A percentile compares a stretch with the other conserved stretches of the same genome.
Evolutionary conservation across 2,113 vertebrate genomes (phyloP).

Genomic region (Melanostigma gelatinosum): DNA sequence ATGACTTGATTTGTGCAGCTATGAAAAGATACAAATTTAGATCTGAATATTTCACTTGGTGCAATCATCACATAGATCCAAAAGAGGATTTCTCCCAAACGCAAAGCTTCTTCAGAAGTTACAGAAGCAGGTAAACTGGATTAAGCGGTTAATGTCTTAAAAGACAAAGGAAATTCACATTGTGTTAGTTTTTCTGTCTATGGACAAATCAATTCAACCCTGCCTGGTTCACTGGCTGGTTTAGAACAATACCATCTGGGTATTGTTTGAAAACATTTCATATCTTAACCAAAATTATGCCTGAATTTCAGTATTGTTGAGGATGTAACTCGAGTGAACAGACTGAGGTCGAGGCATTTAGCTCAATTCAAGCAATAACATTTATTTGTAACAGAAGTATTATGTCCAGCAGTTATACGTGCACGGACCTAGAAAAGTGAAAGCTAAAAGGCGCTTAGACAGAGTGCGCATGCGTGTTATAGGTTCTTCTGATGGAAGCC

Average conservation of each 20-base stretch:
- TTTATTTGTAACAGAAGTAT: too few species aligned
- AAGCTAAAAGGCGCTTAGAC: too few species aligned
- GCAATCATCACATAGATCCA: not conserved
- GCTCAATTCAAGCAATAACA: too few species aligned
- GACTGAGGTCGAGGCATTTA: too few species aligned
- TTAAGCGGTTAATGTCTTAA: not conserved
- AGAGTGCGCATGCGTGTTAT: too few species aligned
- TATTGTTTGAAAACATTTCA: not conserved
- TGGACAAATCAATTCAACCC: not conserved
- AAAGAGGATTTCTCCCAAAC: not conserved
- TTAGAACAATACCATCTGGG: not conserved
- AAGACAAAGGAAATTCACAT: not conserved
- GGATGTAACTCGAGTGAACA: too few species aligned
- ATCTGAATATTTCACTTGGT: not conserved
- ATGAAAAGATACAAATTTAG: not conserved
- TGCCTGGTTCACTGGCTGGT: not conserved
- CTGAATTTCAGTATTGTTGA: not conserved
- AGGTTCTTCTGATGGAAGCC: too few species aligned
- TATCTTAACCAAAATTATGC: not conserved
- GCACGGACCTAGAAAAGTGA: too few species aligned
- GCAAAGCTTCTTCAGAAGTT: not conserved
- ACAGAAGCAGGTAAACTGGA: not conserved
- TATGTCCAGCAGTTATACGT: too few species aligned
- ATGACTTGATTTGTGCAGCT: not conserved
- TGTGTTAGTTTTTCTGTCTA: not conserved